Percentiles rank a stretch among this genome's conserved stretches.
Conservation (phyloP, 2,113 vertebrate genomes). For the Oncorhynchus tshawytscha region DNA sequence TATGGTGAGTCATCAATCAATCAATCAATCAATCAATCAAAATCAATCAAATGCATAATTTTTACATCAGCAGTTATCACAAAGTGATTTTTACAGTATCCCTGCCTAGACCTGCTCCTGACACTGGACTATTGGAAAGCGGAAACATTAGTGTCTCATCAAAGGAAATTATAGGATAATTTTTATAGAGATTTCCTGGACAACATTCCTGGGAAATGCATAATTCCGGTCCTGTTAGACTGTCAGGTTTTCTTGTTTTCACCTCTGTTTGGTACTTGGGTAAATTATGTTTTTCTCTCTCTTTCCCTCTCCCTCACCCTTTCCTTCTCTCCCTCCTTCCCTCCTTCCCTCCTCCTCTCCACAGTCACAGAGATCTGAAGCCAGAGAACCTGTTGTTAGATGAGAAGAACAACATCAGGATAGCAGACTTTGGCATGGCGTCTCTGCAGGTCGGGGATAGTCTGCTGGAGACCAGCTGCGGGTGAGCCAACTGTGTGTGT, state of each 20-base stretch:
- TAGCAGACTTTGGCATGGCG: slow-evolving; percentile 98
- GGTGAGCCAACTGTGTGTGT: slow-evolving; percentile 76
- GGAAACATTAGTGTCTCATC: too few relatives aligned
- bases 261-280: slow-evolving; percentile 22
- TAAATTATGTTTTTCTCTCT: not conserved
- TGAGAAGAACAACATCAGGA: slow-evolving; percentile 98
- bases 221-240: slow-evolving; percentile 2
- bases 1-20: slow-evolving; percentile 79
- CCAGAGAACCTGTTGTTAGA: slow-evolving; percentile 96
- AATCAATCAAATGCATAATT: too few relatives aligned
- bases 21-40: too few relatives aligned
- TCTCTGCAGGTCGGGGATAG: slow-evolving; percentile 99
- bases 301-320: not conserved
- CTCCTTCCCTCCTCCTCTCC: slow-evolving; percentile 18
- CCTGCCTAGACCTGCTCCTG: too few relatives aligned
- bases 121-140: too few relatives aligned
- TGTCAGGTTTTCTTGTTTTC: slow-evolving; percentile 36
- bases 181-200: not conserved
- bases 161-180: too few relatives aligned
- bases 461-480: slow-evolving; percentile 98
- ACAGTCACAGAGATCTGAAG: slow-evolving; percentile 97
- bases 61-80: not conserved
- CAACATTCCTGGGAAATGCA: not conserved
- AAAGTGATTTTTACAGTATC: not conserved
- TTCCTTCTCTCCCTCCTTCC: slow-evolving; percentile 7